phyloP scores from a whole-genome alignment of 2,113 vertebrate species.

The Nannobrachium achirus region DNA sequence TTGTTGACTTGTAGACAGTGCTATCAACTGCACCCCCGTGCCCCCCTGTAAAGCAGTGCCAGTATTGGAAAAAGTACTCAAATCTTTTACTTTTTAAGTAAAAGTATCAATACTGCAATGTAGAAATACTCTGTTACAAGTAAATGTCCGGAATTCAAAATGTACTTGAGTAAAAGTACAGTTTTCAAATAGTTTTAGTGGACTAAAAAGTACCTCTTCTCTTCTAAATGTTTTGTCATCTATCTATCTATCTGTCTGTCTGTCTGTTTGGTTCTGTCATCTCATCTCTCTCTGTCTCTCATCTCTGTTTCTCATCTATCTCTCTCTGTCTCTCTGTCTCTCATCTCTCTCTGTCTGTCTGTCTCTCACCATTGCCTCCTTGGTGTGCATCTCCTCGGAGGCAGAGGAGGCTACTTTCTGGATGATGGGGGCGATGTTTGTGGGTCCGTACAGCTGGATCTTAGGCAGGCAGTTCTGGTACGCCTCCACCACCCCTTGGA shows the following conservation, averaged over 20 bases:
- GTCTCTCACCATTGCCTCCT: constrained; percentile 92
- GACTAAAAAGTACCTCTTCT: too few relatives aligned
- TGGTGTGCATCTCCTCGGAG: constrained; percentile 96
- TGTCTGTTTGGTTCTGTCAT: neutral
- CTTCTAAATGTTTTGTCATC: neutral
- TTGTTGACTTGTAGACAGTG: too few relatives aligned
- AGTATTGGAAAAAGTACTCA: too few relatives aligned
- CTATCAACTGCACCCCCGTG: too few relatives aligned
- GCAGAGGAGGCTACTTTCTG: constrained; percentile 97
- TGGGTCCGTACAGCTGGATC: constrained; percentile 96
- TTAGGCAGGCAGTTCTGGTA: constrained; percentile 98
- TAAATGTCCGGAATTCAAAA: too few relatives aligned
- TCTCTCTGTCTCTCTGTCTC: neutral
- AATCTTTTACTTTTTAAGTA: too few relatives aligned
- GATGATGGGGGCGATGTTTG: constrained; percentile 99
- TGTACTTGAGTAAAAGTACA: too few relatives aligned
- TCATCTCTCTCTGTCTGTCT: constrained; percentile 9
- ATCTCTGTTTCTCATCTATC: neutral
- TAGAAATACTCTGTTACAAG: too few relatives aligned
- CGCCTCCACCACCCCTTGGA: constrained; percentile 97
- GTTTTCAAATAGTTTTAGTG: too few relatives aligned
- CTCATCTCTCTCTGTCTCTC: neutral
- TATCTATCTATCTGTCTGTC: neutral
- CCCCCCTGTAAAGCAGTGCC: too few relatives aligned
- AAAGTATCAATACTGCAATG: too few relatives aligned